Base-by-base conservation (phyloP, 2,113 vertebrate species). In the Mobula birostris region DNA sequence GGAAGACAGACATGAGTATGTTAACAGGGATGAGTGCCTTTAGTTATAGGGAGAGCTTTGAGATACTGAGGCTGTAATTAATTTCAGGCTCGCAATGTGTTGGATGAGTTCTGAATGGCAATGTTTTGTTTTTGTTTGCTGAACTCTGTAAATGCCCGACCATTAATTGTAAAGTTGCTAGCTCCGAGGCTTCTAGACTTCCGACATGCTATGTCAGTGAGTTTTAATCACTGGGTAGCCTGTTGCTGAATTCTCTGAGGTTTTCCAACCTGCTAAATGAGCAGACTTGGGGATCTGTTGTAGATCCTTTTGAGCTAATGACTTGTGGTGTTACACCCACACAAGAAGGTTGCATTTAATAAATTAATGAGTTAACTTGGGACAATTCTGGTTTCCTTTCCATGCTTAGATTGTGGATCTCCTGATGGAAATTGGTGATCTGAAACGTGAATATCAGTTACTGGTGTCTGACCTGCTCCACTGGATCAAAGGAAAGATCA, bases 401-500 rank as follows among this genome's bases (percentile, higher is more conserved):
- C 94, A 78, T 70, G 29, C 94, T 76, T 94, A 99, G 98, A 97
- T 98, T 8, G 94, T 98, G 27, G 97, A 96, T 94, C 95, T 98
- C 94, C 95, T 98, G 95, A 97, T 96, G 96, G 97, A 98, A 94
- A 96, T 97, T 14, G 97, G 98, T 27, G 95, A 94, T 1, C 96
- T 98, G 95, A 98, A 97, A 95, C 83, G 94, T 32, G 96, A 97
- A 15, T 98, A 98, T 1, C 96, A 98, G 95, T 95, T 94, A 48
- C 96, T 98, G 97, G 96, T 97, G 79, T 97, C 97, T 1, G 96
- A 98, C 80, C 97, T 99, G 94, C 96, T 98, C 66, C 94, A 70
- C 58, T 98, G 98, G 98, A 98, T 98, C 95, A 96, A 96, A 79
- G 95, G 97, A 95, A 98, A 98, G 95, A 97, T 97, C 94, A 7